Conservation (phyloP, 2,888 invertebrate species). For the Drosophila rellima region DNA sequence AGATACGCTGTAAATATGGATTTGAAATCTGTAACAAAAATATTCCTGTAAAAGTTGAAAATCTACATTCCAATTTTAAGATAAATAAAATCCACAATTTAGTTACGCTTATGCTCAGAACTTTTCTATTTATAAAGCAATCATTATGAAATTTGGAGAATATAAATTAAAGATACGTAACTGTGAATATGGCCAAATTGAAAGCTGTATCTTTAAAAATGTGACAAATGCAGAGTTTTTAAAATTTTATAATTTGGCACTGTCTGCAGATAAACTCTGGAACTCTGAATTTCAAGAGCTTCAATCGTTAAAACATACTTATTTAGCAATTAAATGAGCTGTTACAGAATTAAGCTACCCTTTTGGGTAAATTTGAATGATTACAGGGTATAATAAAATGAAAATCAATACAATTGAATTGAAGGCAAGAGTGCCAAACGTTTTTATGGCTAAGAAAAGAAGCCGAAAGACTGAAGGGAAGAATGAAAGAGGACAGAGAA, state of each 20-base stretch:
- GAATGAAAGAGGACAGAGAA: neutral
- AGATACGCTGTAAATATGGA: too few species aligned
- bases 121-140: neutral
- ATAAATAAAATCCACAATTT: too few species aligned
- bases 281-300: neutral
- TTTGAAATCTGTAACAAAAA: too few species aligned
- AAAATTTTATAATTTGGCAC: neutral
- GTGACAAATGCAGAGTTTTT: neutral
- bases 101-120: neutral
- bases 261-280: neutral
- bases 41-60: too few species aligned
- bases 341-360: constrained; percentile 10
- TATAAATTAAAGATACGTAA: neutral
- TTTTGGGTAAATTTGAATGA: neutral
- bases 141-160: neutral
- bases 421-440: constrained; percentile 62
- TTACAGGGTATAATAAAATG: constrained; percentile 53
- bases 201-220: neutral
- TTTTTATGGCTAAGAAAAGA: constrained; percentile 55
- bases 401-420: constrained; percentile 81
- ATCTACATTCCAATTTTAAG: too few species aligned
- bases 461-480: neutral
- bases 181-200: neutral
- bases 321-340: neutral
- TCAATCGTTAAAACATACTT: neutral